A percentile compares a stretch with the other conserved stretches of the same genome.
Evolutionary conservation across 2,797 vertebrate genomes (phyloP).

Genomic region (Holocentrus rufus): DNA sequence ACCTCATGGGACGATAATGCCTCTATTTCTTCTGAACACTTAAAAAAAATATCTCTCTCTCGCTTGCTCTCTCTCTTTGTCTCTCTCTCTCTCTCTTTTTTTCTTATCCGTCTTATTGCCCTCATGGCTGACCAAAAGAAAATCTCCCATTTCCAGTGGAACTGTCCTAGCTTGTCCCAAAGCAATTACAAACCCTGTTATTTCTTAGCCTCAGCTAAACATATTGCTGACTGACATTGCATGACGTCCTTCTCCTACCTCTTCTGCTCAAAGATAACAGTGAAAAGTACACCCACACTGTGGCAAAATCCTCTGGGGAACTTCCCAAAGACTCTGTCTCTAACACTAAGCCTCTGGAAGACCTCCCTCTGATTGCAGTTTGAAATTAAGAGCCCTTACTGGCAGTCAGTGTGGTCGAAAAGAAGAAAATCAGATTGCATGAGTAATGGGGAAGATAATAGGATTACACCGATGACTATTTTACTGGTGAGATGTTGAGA

Average conservation of each 20-base stretch:
- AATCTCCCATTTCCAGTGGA: constrained; percentile 67
- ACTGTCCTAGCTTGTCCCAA: constrained; percentile 75
- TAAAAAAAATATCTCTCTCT: constrained; percentile 60
- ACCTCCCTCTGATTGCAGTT: constrained; percentile 56
- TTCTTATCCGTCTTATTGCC: constrained; percentile 69
- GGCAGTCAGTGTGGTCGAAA: constrained; percentile 35
- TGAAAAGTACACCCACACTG: constrained; percentile 66
- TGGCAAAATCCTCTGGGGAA: constrained; percentile 59
- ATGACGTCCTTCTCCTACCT: constrained; percentile 66
- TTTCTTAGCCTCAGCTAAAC: constrained; percentile 76
- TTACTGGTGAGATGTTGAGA: not conserved
- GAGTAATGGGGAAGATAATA: constrained; percentile 46
- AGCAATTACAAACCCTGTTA: constrained; percentile 80
- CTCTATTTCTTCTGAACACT: constrained; percentile 61
- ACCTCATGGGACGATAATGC: constrained; percentile 54
- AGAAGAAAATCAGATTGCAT: constrained; percentile 18
- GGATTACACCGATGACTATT: constrained; percentile 19
- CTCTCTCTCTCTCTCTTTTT: constrained; percentile 16
- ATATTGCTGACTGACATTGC: constrained; percentile 71
- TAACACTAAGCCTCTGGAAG: constrained; percentile 66
- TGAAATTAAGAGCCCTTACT: constrained; percentile 60
- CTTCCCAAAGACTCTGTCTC: constrained; percentile 60
- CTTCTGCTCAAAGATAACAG: constrained; percentile 64
- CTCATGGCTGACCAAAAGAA: constrained; percentile 72
- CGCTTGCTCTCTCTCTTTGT: constrained; percentile 20